phyloP scores from a whole-genome alignment of 2,888 invertebrate species.

The Phytoseiulus persimilis region DNA sequence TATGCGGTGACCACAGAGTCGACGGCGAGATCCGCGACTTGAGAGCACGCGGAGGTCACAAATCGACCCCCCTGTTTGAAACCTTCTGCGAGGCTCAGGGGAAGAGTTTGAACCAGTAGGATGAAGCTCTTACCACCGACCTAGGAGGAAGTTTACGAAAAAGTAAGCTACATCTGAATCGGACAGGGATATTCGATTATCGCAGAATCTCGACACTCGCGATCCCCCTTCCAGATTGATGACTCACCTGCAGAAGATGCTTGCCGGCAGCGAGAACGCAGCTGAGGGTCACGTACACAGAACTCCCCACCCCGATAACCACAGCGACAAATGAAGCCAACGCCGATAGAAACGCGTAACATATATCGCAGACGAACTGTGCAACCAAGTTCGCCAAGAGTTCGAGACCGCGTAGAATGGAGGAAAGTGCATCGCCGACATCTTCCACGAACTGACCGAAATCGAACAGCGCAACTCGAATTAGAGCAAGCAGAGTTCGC shows the following conservation, averaged over 20 bases:
- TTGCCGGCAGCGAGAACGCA: background rate
- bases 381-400: background rate
- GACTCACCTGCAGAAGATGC: constrained; percentile 6
- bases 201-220: too few relatives aligned
- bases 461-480: constrained; percentile 15
- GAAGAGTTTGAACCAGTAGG: constrained; percentile 20
- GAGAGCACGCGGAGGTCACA: background rate
- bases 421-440: background rate
- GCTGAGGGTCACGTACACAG: constrained; percentile 12
- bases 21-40: background rate
- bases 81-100: constrained; percentile 20
- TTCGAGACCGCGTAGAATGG: background rate
- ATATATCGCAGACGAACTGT: background rate
- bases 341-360: constrained; percentile 24
- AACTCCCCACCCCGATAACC: constrained; percentile 11
- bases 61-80: background rate
- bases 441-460: constrained; percentile 29
- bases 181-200: too few relatives aligned
- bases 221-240: background rate
- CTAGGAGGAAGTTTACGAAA: background rate
- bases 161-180: too few relatives aligned
- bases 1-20: background rate
- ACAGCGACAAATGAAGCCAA: constrained; percentile 24
- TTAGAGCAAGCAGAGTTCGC: background rate
- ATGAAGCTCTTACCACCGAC: constrained; percentile 25